These are phyloP conservation scores for Pogona vitticeps DNA, from an alignment of 2,113 vertebrate genomes.

Conservation along the genomic window DNA sequence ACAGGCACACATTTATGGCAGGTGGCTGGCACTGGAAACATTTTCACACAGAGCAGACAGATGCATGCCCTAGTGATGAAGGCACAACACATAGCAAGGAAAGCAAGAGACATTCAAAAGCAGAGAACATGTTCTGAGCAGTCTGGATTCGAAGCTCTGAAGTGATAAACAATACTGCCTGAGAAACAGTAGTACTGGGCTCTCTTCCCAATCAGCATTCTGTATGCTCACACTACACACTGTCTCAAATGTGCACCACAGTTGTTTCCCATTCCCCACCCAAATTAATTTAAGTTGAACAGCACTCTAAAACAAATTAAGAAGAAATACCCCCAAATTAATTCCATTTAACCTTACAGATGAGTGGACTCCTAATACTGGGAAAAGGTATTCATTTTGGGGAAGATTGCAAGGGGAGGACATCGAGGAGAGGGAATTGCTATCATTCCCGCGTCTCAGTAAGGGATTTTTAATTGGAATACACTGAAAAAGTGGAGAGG, in stretches of 20 bases:
- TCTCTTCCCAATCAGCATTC: too few species aligned
- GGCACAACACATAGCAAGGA: neutral
- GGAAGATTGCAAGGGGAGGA: neutral
- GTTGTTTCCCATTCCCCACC: too few species aligned
- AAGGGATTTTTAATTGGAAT: neutral
- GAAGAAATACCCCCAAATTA: too few species aligned
- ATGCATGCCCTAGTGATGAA: neutral
- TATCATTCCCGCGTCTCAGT: neutral
- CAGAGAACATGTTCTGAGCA: neutral
- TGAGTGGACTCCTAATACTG: neutral
- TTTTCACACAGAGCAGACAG: constrained; percentile 29
- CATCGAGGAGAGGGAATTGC: neutral
- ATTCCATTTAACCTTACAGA: neutral
- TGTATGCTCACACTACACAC: neutral
- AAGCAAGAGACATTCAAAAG: neutral
- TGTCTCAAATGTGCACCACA: too few species aligned
- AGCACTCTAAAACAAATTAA: too few species aligned
- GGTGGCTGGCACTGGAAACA: neutral
- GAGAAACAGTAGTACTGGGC: neutral
- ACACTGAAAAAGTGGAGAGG: neutral
- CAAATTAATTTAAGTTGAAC: too few species aligned
- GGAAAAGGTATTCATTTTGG: neutral
- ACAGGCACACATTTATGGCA: neutral
- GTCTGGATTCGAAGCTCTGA: neutral
- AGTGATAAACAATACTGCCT: neutral